phyloP scores from a whole-genome alignment of 2,888 invertebrate species.

The Heliconius cydno region DNA sequence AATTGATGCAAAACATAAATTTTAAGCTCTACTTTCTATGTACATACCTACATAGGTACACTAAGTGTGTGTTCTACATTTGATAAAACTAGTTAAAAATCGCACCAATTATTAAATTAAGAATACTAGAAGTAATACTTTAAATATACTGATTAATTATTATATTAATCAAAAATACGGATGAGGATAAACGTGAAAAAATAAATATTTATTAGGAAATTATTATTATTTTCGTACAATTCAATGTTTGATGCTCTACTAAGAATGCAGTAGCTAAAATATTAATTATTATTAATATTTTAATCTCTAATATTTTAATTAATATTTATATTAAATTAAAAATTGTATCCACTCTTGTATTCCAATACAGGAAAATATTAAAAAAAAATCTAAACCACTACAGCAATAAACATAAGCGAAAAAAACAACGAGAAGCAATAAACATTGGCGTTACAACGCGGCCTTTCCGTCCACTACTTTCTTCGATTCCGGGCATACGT shows the following conservation, averaged over 20 bases:
- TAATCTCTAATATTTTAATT: not conserved
- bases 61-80: not conserved
- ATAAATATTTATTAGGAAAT: not conserved
- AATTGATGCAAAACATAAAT: not conserved
- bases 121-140: not conserved
- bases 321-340: not conserved
- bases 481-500: slow-evolving; percentile 58
- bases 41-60: not conserved
- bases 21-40: not conserved
- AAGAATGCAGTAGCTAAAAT: no score
- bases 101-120: not conserved
- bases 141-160: not conserved
- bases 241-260: no score
- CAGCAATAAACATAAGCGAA: not conserved
- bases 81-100: not conserved
- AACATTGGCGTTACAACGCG: not conserved
- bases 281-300: not conserved
- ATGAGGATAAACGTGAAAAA: not conserved
- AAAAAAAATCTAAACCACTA: not conserved
- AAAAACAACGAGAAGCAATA: not conserved
- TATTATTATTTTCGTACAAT: not conserved
- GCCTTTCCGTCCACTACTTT: slow-evolving; percentile 51
- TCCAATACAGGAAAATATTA: not conserved
- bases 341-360: not conserved
- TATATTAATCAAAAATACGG: not conserved